A percentile compares a stretch with the other conserved stretches of the same genome.
These are phyloP conservation scores for Rana temporaria DNA, from an alignment of 2,113 vertebrate genomes.

Conservation along the genomic window DNA sequence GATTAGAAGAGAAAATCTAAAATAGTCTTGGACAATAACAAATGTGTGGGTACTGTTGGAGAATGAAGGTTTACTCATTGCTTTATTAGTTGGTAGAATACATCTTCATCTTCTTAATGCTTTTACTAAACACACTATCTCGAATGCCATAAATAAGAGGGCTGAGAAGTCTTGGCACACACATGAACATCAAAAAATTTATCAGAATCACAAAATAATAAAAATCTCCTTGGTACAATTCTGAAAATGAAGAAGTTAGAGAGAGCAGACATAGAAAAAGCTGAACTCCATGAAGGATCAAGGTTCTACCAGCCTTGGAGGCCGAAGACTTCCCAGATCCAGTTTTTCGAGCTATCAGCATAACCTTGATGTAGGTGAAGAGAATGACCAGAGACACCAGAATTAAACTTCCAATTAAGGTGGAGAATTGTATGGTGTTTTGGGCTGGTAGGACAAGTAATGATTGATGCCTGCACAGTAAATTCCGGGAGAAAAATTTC, in stretches of 20 bases:
- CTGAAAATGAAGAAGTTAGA: neutral
- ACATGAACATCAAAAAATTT: conserved; percentile 12
- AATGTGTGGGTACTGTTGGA: too few relatives aligned
- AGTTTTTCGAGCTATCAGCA: neutral
- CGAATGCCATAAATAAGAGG: conserved; percentile 45
- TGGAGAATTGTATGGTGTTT: neutral
- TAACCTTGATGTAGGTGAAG: conserved; percentile 40
- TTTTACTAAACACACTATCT: conserved; percentile 30
- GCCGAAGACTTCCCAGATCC: neutral
- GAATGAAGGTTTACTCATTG: too few relatives aligned
- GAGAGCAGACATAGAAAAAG: conserved; percentile 19
- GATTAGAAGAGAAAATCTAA: too few relatives aligned
- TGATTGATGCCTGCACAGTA: neutral
- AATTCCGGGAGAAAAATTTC: neutral
- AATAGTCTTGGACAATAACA: too few relatives aligned
- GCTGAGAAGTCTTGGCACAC: conserved; percentile 38
- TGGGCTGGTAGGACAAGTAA: neutral
- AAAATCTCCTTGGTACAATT: neutral
- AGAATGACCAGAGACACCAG: conserved; percentile 28
- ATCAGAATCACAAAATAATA: neutral
- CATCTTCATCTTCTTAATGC: too few relatives aligned
- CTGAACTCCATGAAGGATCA: conserved; percentile 30
- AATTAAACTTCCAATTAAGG: neutral
- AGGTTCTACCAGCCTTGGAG: conserved; percentile 18
- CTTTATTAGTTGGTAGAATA: too few relatives aligned